Conservation (phyloP, 35 echinoderm and acorn worm species). For the Strongylocentrotus purpuratus region DNA sequence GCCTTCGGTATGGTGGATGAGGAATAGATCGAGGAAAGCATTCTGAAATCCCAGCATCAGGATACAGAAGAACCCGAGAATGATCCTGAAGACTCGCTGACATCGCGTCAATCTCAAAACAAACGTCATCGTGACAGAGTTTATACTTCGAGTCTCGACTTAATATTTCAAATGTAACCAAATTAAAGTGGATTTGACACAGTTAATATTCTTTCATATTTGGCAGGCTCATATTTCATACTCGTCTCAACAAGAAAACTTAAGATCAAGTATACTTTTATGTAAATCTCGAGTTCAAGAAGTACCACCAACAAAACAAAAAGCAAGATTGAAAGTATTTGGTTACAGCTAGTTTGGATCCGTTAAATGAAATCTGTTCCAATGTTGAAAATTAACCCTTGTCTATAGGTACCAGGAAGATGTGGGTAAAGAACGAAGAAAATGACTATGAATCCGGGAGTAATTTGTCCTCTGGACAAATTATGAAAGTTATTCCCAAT, state of each 20-base stretch:
- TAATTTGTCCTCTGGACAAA: too few relatives aligned
- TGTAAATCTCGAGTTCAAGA: too few relatives aligned
- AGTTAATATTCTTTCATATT: neutral
- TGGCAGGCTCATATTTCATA: neutral
- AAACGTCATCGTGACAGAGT: neutral
- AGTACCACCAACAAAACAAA: too few relatives aligned
- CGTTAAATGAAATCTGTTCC: neutral
- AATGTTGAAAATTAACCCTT: neutral
- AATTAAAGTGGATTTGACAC: neutral
- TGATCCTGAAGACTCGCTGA: neutral
- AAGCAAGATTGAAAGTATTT: too few relatives aligned
- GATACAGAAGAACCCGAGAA: slow-evolving; percentile 36
- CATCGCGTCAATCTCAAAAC: neutral
- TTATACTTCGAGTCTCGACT: neutral
- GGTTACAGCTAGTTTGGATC: too few relatives aligned
- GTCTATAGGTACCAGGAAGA: neutral
- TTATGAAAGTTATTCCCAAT: too few relatives aligned
- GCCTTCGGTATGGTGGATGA: slow-evolving; percentile 72
- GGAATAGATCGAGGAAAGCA: slow-evolving; percentile 71
- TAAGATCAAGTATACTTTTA: too few relatives aligned
- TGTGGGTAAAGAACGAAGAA: neutral
- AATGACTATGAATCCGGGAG: neutral
- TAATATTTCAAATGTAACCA: neutral
- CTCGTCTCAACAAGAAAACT: neutral
- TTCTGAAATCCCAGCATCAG: slow-evolving; percentile 51